These are phyloP conservation scores for Cheilosia vulpina DNA, from an alignment of 2,888 invertebrate genomes.

Conservation along the genomic window DNA sequence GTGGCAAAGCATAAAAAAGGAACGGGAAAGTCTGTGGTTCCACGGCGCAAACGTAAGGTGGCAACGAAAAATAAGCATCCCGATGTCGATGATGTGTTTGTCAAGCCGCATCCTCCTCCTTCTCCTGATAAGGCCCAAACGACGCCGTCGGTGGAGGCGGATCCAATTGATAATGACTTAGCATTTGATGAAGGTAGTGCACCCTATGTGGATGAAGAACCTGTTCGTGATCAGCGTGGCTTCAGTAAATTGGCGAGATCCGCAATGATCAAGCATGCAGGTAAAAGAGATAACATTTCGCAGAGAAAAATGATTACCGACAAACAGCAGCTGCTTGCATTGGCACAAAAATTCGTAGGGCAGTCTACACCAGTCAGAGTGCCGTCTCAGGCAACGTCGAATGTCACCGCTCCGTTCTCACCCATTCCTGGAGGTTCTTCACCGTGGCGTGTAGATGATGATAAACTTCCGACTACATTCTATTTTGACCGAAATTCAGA, in stretches of 20 bases:
- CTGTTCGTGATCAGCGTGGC: slow-evolving; percentile 12
- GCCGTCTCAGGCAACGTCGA: not conserved
- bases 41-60: slow-evolving; percentile 7
- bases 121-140: not conserved
- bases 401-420: slow-evolving; percentile 70
- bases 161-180: not conserved
- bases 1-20: slow-evolving; percentile 85
- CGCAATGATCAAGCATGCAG: slow-evolving; percentile 78
- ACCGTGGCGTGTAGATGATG: slow-evolving; percentile 81
- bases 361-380: slow-evolving; percentile 79
- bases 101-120: slow-evolving; percentile 8
- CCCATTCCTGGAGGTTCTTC: slow-evolving; percentile 78
- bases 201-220: slow-evolving; percentile 10
- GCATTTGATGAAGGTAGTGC: slow-evolving; percentile 6
- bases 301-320: slow-evolving; percentile 59
- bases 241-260: slow-evolving; percentile 80
- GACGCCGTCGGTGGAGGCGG: not conserved
- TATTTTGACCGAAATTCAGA: slow-evolving; percentile 79
- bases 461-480: slow-evolving; percentile 79
- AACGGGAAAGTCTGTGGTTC: slow-evolving; percentile 74
- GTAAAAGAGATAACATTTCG: slow-evolving; percentile 55
- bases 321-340: slow-evolving; percentile 76
- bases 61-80: slow-evolving; percentile 5
- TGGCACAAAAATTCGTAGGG: slow-evolving; percentile 79
- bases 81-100: slow-evolving; percentile 5